Evolutionary conservation across 2,888 invertebrate species (phyloP).

Genomic region (Amiota minor): DNA sequence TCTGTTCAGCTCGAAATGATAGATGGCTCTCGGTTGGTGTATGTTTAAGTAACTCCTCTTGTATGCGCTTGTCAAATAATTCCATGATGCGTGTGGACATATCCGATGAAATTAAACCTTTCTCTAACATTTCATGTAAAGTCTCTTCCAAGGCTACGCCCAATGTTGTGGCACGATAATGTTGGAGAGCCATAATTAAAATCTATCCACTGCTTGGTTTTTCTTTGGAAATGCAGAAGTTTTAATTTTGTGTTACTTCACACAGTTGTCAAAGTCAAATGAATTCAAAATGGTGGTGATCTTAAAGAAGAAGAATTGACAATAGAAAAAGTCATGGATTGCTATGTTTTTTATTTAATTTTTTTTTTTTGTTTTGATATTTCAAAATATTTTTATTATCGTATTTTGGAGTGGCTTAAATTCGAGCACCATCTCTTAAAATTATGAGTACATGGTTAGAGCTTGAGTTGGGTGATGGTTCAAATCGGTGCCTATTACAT

Average conservation of each 20-base stretch:
- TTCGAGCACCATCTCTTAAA: conserved; percentile 62
- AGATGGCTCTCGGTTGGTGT: not conserved
- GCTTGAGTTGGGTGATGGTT: not conserved
- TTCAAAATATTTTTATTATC: not conserved
- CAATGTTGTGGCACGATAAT: not conserved
- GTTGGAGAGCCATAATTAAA: not conserved
- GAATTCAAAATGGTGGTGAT: too few species aligned
- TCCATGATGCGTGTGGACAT: not conserved
- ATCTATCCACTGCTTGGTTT: too few species aligned
- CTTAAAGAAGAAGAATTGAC: not conserved
- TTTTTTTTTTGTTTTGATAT: too few species aligned
- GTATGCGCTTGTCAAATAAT: not conserved
- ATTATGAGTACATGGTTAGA: conserved; percentile 29
- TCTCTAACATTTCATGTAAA: conserved; percentile 1
- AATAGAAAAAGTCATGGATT: not conserved
- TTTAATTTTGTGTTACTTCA: not conserved
- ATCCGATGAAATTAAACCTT: not conserved
- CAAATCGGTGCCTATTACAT: not conserved
- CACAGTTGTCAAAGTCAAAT: too few species aligned
- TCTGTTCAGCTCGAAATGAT: not conserved
- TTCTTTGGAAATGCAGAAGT: too few species aligned
- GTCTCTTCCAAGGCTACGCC: not conserved
- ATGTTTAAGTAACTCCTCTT: not conserved
- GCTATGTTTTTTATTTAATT: not conserved
- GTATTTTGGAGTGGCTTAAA: conserved; percentile 51